Evolutionary conservation across 2,113 vertebrate genomes (phyloP).

Genomic region (Colistium nudipinnis): DNA sequence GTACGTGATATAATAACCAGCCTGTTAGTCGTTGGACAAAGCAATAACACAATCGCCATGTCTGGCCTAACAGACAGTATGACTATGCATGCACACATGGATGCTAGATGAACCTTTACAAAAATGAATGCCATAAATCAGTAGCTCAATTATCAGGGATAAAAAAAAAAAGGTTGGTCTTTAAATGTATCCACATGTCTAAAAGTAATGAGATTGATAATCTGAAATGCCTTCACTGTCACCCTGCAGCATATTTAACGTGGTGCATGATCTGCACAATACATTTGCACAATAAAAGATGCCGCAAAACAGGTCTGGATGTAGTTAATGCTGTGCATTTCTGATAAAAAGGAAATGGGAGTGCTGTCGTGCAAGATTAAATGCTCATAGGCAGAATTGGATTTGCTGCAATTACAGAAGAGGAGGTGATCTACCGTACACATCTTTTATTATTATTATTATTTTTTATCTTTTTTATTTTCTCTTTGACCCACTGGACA

Average conservation of each 20-base stretch:
- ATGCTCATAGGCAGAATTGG: neutral
- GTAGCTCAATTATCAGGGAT: constrained; percentile 45
- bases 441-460: no score
- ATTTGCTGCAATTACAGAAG: neutral
- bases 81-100: constrained; percentile 46
- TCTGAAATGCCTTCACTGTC: constrained; percentile 18
- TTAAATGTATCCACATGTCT: constrained; percentile 2
- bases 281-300: constrained; percentile 55
- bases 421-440: neutral
- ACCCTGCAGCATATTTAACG: neutral
- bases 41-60: constrained; percentile 49
- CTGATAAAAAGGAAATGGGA: constrained; percentile 36
- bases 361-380: constrained; percentile 22
- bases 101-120: constrained; percentile 21
- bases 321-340: constrained; percentile 6
- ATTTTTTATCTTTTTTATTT: no score
- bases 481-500: neutral
- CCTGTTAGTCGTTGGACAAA: constrained; percentile 17
- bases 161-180: neutral
- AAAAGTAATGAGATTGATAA: neutral
- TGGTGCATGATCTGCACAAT: constrained; percentile 22
- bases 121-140: constrained; percentile 24
- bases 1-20: neutral
- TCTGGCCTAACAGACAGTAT: constrained; percentile 3
- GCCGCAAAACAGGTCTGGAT: neutral